These are phyloP conservation scores for Nebria salina DNA, from an alignment of 2,888 invertebrate species.

Conservation along the genomic window DNA sequence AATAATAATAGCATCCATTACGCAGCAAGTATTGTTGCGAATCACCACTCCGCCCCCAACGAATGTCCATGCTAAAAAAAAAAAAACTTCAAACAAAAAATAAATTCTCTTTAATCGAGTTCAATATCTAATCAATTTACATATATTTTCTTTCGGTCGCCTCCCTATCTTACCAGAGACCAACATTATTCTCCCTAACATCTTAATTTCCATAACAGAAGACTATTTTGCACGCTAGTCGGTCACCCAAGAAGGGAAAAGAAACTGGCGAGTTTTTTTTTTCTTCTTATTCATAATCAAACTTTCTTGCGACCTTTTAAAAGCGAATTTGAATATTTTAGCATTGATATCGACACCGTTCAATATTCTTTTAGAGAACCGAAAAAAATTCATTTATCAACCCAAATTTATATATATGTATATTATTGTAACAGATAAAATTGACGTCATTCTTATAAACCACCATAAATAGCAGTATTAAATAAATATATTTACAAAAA, in stretches of 20 bases:
- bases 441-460: too few species aligned
- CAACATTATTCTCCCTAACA: neutral
- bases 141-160: slow-evolving; percentile 24
- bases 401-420: neutral
- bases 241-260: neutral
- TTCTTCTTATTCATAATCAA: slow-evolving; percentile 33
- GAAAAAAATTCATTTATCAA: neutral
- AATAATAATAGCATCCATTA: neutral
- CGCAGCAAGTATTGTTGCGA: neutral
- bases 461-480: too few species aligned
- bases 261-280: slow-evolving; percentile 12
- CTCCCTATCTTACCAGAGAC: neutral
- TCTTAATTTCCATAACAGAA: slow-evolving; percentile 30
- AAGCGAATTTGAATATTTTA: slow-evolving; percentile 37
- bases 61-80: neutral
- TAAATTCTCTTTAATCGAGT: slow-evolving; percentile 33
- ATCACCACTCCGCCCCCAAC: neutral
- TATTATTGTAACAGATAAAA: too few species aligned
- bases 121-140: slow-evolving; percentile 41
- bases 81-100: neutral
- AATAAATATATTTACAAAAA: too few species aligned
- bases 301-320: slow-evolving; percentile 26
- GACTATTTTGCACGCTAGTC: slow-evolving; percentile 6
- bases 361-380: neutral
- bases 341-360: neutral